A percentile compares a stretch with the other conserved stretches of the same genome.
These are phyloP conservation scores for Dipodomys stephensi DNA, from an alignment of 2,113 vertebrate genomes.

Conservation along the genomic window DNA sequence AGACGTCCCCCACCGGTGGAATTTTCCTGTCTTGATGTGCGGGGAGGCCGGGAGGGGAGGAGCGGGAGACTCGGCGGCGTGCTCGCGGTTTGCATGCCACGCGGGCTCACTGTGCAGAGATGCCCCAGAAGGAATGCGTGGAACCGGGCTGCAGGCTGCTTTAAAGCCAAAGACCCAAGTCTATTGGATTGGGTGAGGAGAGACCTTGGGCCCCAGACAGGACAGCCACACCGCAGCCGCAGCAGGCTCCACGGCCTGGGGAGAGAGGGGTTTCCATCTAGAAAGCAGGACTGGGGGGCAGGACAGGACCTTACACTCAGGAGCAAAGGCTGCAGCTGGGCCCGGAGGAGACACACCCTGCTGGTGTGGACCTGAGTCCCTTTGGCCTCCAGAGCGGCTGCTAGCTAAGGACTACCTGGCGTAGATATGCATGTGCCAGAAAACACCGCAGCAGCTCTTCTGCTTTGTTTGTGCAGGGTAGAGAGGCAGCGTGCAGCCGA, in stretches of 20 bases:
- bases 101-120: conserved; percentile 88
- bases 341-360: neutral
- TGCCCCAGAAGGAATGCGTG: conserved; percentile 85
- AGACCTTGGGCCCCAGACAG: neutral
- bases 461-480: neutral
- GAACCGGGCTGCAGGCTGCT: conserved; percentile 79
- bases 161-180: conserved; percentile 55
- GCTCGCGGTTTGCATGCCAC: conserved; percentile 85
- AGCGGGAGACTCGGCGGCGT: conserved; percentile 80
- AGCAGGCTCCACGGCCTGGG: neutral
- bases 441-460: neutral
- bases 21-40: conserved; percentile 63
- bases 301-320: too few relatives aligned
- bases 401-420: neutral
- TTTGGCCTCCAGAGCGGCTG: neutral
- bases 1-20: conserved; percentile 67
- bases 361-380: neutral
- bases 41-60: conserved; percentile 73
- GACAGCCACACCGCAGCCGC: neutral
- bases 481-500: neutral
- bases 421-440: neutral
- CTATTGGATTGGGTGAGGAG: conserved; percentile 53
- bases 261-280: neutral
- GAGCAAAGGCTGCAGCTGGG: neutral
- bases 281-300: neutral